Evolutionary conservation across 2,888 invertebrate genomes (phyloP).

Genomic region (Minunthozetes semirufus): DNA sequence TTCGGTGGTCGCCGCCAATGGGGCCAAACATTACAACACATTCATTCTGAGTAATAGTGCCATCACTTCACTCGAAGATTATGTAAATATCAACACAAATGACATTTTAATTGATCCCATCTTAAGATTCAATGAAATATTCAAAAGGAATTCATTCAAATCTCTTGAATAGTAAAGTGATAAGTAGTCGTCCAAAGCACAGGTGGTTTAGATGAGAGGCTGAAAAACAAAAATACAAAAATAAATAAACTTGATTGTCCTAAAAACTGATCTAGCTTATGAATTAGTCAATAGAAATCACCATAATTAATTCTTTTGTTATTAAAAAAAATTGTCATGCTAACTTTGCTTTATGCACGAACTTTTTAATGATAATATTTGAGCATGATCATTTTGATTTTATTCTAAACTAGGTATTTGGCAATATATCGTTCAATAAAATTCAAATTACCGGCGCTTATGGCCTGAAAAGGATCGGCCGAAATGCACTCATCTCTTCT

Average conservation of each 20-base stretch:
- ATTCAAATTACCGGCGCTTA: not conserved
- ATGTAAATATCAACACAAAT: not conserved
- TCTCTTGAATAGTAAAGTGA: not conserved
- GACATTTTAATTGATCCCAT: not conserved
- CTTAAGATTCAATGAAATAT: not conserved
- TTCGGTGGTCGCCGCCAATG: not conserved
- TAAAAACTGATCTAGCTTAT: too few species aligned
- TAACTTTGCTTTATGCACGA: not conserved
- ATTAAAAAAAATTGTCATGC: too few species aligned
- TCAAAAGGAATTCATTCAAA: not conserved
- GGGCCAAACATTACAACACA: not conserved
- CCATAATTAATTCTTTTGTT: too few species aligned
- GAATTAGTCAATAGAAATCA: too few species aligned
- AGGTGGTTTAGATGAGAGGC: too few species aligned
- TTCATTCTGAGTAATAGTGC: constrained; percentile 8
- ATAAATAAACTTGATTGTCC: too few species aligned
- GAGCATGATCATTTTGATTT: not conserved
- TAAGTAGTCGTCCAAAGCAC: not conserved
- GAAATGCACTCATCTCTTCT: not conserved
- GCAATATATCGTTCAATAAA: not conserved
- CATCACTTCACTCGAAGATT: constrained; percentile 8
- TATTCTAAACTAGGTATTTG: not conserved
- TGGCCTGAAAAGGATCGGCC: not conserved
- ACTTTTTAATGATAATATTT: not conserved
- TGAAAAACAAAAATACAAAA: too few species aligned